Evolutionary conservation across 1,140 invertebrate species (phyloP), one percentile per base, ranked within the genome.

Genomic region (Trachymyrmex cornetzi): DNA sequence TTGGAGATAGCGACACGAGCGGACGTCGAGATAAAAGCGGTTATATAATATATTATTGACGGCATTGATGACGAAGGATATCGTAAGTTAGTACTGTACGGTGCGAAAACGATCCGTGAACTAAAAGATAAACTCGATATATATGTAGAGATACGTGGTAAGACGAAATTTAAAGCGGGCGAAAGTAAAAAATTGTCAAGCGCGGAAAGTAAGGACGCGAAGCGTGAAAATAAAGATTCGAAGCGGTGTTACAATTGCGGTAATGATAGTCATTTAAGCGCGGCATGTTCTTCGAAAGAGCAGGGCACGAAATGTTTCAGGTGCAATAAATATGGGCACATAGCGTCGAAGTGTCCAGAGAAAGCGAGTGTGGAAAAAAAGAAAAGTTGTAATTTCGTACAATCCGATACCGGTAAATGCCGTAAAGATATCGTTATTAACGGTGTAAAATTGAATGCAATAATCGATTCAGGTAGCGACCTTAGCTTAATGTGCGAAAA

Each of bases 41-140:
- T 93, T 11, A 93, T 95, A 0, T 89, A 34, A 5, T 94, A 94
- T 50, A 91, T 93, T 1, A 93, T 94, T 16, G 91, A 94, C 63
- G 94, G 93, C 3, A 93, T 94, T 27, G 27, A 27, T 9, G 79
- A 89, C 2, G 92, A 93, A 16, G 77, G 86, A 0, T 85, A 86
- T 3, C 90, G 84, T 66, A 95, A 94, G 88, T n/a, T 84, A 2
- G 91, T 95, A 4, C 69, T 94, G 11, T 94, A 94, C 80, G 92
- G 34, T 34, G 34, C 34, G 5, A 72, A 53, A 30, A 87, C 87
- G 48, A 81, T 93, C 3, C 84, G 88, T 34, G 88, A 94, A 57
- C 90, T 94, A 48, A 92, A 90, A 85, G 75, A 87, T n/a, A 93
- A 91, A 64, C 67, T 93, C 3, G 53, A 61, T 12, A 6, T 34